Evolutionary conservation across 92 coral and sea anemone genomes (phyloP).

Genomic region (Umimayanthus kanabou): DNA sequence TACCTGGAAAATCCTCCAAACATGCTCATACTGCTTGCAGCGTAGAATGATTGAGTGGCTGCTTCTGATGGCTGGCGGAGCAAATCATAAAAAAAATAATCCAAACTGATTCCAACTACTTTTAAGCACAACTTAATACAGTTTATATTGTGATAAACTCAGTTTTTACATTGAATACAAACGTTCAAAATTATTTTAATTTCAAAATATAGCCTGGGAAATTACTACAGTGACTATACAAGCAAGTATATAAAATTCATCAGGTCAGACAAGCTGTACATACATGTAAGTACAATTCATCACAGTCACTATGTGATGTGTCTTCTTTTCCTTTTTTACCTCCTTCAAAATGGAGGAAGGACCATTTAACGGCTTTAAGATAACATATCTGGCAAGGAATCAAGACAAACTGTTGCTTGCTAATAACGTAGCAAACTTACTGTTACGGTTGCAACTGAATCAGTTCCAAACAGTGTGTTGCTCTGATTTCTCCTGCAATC

Average conservation of each 20-base stretch:
- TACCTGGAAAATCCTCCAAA: slow-evolving; percentile 97
- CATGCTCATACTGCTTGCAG: slow-evolving; percentile 98
- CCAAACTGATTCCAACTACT: too few relatives aligned
- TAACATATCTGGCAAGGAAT: not conserved
- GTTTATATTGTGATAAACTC: too few relatives aligned
- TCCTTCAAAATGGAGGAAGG: not conserved
- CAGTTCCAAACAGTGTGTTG: slow-evolving; percentile 85
- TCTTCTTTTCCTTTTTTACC: not conserved
- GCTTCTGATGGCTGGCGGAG: slow-evolving; percentile 57
- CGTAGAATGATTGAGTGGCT: slow-evolving; percentile 94
- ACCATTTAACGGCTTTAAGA: not conserved
- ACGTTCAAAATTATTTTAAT: too few relatives aligned
- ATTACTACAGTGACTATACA: too few relatives aligned
- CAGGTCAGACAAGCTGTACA: too few relatives aligned
- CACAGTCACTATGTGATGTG: not conserved
- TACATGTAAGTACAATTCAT: not conserved
- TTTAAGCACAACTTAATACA: too few relatives aligned
- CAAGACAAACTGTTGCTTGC: not conserved
- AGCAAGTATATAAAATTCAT: too few relatives aligned
- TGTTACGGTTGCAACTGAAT: slow-evolving; percentile 91
- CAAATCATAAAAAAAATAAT: not conserved
- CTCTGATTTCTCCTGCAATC: slow-evolving; percentile 84
- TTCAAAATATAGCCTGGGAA: too few relatives aligned
- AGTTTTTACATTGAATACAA: too few relatives aligned
- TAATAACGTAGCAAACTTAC: not conserved